Evolutionary conservation across 2,113 vertebrate genomes (phyloP).

Genomic region (Emydura subglobosa): DNA sequence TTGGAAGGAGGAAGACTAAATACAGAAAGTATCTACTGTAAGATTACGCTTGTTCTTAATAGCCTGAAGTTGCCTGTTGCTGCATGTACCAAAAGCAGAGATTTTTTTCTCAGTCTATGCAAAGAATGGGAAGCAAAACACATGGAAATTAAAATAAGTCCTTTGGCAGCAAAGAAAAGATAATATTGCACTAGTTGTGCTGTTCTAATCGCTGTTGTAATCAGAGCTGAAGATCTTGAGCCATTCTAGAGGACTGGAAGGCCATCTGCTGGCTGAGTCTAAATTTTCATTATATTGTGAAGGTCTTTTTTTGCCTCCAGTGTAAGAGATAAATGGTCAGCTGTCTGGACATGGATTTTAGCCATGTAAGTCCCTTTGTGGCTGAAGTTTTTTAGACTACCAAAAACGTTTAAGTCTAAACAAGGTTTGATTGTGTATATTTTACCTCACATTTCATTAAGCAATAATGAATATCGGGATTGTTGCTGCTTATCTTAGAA

Average conservation of each 20-base stretch:
- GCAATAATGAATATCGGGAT: background rate
- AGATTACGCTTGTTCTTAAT: background rate
- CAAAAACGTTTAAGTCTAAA: background rate
- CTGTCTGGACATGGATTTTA: background rate
- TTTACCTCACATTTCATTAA: background rate
- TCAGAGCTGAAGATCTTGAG: rapidly evolving
- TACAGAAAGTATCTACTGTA: rapidly evolving
- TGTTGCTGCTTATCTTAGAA: background rate
- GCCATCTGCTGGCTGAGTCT: slow-evolving; percentile 62
- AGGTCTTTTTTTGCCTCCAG: background rate
- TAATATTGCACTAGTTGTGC: background rate
- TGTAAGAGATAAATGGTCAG: background rate
- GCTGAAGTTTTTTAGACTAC: background rate
- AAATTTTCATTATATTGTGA: background rate
- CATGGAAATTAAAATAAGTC: background rate
- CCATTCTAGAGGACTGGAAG: background rate
- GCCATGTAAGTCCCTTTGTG: background rate
- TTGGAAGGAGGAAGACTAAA: rapidly evolving
- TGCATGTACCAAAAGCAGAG: background rate
- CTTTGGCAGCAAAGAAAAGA: rapidly evolving
- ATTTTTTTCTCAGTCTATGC: background rate
- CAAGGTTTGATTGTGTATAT: background rate
- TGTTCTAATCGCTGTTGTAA: rapidly evolving
- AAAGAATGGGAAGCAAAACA: background rate
- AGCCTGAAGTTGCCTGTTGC: background rate